phyloP scores from a whole-genome alignment of 1,140 invertebrate species.

The Centruroides sculpturatus region DNA sequence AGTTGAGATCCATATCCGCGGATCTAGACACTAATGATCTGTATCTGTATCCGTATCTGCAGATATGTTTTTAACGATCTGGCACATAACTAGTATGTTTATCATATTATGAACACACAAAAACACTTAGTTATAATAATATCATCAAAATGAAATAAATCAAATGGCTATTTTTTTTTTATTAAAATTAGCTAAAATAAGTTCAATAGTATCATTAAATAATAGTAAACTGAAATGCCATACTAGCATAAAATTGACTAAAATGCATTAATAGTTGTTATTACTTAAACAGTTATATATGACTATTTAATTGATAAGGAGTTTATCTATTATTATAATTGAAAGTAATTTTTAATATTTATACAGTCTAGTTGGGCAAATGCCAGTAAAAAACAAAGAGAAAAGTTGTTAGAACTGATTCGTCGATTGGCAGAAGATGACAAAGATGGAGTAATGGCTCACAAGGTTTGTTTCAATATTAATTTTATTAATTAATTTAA shows the following conservation, averaged over 20 bases:
- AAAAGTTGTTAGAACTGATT: conserved; percentile 89
- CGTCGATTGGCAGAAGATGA: conserved; percentile 90
- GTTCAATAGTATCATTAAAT: neutral
- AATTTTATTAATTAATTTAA: neutral
- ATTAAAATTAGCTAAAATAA: neutral
- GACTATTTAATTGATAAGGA: neutral
- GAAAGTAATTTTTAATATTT: conserved; percentile 3
- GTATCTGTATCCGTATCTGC: too few species aligned
- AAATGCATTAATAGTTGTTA: neutral
- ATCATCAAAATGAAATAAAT: too few species aligned
- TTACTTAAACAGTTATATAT: neutral
- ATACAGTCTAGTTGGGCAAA: conserved; percentile 79
- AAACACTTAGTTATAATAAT: too few species aligned
- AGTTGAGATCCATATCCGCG: too few species aligned
- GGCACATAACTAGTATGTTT: too few species aligned
- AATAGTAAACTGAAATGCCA: neutral
- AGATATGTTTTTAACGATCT: too few species aligned
- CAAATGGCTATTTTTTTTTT: neutral
- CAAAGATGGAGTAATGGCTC: conserved; percentile 96
- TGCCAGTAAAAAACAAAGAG: conserved; percentile 88
- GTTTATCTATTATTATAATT: neutral
- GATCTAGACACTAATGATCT: too few species aligned
- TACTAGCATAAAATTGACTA: neutral
- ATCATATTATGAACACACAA: too few species aligned
- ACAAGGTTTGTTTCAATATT: conserved; percentile 51